Base-by-base conservation (phyloP, 2,888 invertebrate genomes). In the Agriopis marginaria region DNA sequence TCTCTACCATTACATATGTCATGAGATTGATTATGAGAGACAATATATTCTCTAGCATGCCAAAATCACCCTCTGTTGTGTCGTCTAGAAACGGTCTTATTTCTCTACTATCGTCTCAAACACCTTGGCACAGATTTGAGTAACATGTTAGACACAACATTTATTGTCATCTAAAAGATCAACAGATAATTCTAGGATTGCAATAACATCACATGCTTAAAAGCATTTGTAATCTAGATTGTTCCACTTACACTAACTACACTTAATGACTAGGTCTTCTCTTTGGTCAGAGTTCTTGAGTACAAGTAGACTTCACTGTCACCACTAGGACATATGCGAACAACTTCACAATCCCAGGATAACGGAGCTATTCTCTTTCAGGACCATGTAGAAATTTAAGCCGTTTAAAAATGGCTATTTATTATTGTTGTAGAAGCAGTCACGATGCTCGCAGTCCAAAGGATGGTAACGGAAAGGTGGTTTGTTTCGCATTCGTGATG, bases 241-340 rank as follows among this genome's bases (percentile, higher is more conserved):
- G 58, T 62, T 55, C 14, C 66, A 67, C 58, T 64, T 63, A 65
- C 17, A 47, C 66, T 74, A 73, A 45, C 71, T 74, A 73, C 60
- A 50, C 69, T 70, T 75, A 75, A 55, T 73, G 75, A 77, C 76
- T 77, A 77, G 66, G 70, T 70, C 64, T 72, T 74, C 72, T 76
- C 71, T 73, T 74, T 70, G 68, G 68, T 59, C 54, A 75, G 68
- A 77, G 76, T 77, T 65, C 71, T 56, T 66, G 56, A 44, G 54
- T 68, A 56, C 17, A 44, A 59, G 60, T 70, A 63, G 70, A 74
- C 76, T 72, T 70, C 70, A 73, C 74, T 67, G 45, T 66, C 68
- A 71, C 71, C 68, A 69, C 66, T 64, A 64, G 58, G 14, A 63
- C 39, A 49, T 59, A 59, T 63, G 58, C 50, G 47, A 64, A 64